Base-by-base conservation (phyloP, 2,888 invertebrate genomes). In the Eulithis prunata region DNA sequence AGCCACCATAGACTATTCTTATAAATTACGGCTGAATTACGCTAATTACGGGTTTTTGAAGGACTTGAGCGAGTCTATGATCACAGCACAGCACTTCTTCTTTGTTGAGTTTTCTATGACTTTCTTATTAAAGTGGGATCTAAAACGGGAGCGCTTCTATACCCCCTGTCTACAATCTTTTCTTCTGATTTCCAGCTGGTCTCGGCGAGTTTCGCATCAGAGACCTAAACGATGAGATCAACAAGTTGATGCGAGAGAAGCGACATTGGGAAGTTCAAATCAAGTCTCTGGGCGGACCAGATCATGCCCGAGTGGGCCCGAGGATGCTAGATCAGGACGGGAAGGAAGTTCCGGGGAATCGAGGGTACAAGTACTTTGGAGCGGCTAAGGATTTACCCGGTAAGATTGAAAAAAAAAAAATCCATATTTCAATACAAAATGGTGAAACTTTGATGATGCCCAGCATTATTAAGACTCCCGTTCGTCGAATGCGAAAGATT, bases 151-250 rank as follows among this genome's bases (percentile, higher is more conserved):
- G 32, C 1, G 32, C 6, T 32, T 5, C 32, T 3, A 32, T 32
- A 32, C 32, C 32, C 32, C 47, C 14, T 1, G 28, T 28, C 2
- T 1, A 36, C 38, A 14, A 28, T 21, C 10, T 49, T 43, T 41
- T 32, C 43, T 55, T 13, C 14, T 57, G 11, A 55, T 43, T 41
- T 52, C 11, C 76, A 96, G 97, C 99, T 73, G 99, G 99, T 65
- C 94, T 99, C n/a, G 99, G 99, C 3, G 99, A 99, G 90, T 99
- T 99, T 86, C 96, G 99, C 32, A 97, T 99, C 71, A 95, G 99
- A 13, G 99, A 99, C 85, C 92, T 99, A 28, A 99, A 99, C 86
- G 99, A 99, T 90, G 99, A 99, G 89, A 99, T 99, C 75, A 99
- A 99, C 89, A 99, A 99, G 89, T 87, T 99, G 71, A 94, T 99